Base-by-base conservation (phyloP, 2,113 vertebrate species). In the Heterotis niloticus region DNA sequence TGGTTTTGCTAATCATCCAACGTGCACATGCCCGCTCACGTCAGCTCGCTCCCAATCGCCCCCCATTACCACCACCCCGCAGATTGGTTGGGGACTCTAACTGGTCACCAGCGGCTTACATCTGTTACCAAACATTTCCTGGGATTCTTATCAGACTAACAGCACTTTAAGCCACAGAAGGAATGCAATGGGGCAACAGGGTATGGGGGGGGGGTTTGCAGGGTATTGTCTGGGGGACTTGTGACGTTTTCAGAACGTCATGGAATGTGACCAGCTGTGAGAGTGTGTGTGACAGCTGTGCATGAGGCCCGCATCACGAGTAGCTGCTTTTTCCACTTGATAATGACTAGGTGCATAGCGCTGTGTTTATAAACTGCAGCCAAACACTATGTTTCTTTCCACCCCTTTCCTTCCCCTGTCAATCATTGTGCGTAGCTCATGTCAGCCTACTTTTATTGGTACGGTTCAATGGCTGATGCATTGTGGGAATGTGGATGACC, bases 221-320 rank as follows among this genome's bases (percentile, higher is more conserved):
- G 68, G 68, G 68, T 16, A 34, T 0, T 11, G 24, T 7, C 34
- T 44, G 34, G 34, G 68, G 14, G 29, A 17, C n/a, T 65, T 44
- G 34, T 44, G 34, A 44, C 34, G 34, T 7, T 71, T 57, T 56
- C 29, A 44, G 34, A 2, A 73, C 57, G 76, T 78, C 52, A 78
- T 74, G 70, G 78, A 57, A 64, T 64, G 56, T 75, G 78, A 65
- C 75, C 75, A 28, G 29, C 29, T 76, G 75, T 64, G 60, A 64
- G 20, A 44, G 24, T 64, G 11, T 17, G 20, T 57, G 57, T 10
- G 10, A 28, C 71, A 59, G 64, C 68, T 56, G 14, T 11, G 51
- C 44, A 20, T n/a, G 24, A 10, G 16, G 52, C 24, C 17, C 57
- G 17, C 52, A 26, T 12, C 18, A 54, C 2, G 51, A n/a, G 28